Conservation (phyloP, 2,888 invertebrate genomes). For the Alloplasta piceator region DNA sequence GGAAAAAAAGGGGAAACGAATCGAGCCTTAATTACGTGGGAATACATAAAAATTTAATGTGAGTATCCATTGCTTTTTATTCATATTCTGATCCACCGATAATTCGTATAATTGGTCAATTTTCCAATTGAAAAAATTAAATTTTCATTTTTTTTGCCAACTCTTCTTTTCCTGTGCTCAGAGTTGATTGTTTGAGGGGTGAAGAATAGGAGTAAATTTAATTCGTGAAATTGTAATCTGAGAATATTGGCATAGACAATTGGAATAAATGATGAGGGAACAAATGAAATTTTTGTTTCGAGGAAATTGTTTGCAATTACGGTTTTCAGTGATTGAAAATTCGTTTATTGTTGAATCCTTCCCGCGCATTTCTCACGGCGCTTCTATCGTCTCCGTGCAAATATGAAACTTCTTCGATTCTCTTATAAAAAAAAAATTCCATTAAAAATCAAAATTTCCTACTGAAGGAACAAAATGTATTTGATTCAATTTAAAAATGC, state of each 20-base stretch:
- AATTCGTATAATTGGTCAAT: background rate
- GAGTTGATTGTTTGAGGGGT: no score
- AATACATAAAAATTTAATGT: constrained; percentile 46
- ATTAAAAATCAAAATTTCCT: no score
- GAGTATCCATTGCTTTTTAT: constrained; percentile 25
- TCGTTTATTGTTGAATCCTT: background rate
- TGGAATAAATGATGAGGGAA: background rate
- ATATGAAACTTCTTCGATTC: background rate
- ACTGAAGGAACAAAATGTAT: no score
- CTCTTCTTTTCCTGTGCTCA: background rate
- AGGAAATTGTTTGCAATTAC: background rate
- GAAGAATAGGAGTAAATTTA: no score
- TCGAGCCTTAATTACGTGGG: constrained; percentile 2
- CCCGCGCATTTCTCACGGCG: constrained; percentile 19
- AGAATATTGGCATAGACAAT: background rate
- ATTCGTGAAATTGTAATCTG: no score
- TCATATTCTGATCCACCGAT: background rate
- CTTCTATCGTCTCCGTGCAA: background rate
- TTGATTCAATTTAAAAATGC: no score
- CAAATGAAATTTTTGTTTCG: background rate
- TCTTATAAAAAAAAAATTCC: background rate
- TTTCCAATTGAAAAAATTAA: background rate
- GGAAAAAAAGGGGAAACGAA: background rate
- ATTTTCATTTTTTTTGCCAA: background rate
- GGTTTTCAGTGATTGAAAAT: background rate